These are phyloP conservation scores for Ypsolopha scabrella DNA, from an alignment of 2,888 invertebrate species.

Conservation along the genomic window DNA sequence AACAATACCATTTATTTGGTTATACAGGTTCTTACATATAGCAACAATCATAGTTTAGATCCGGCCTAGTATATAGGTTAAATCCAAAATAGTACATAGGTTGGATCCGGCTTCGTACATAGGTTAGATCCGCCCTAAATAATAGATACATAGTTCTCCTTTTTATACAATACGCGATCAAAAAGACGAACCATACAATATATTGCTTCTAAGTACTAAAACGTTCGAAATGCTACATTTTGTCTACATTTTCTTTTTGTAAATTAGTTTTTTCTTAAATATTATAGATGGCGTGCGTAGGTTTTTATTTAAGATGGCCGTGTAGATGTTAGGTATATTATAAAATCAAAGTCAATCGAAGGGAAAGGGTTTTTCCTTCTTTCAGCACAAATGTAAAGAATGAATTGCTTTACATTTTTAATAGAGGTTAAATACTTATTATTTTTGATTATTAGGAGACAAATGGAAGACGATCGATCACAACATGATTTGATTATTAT, in stretches of 20 bases:
- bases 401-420: too few relatives aligned
- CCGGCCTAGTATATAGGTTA: slow-evolving; percentile 27
- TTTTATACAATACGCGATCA: slow-evolving; percentile 28
- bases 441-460: slow-evolving; percentile 30
- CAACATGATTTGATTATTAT: neutral
- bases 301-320: neutral
- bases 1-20: slow-evolving; percentile 68
- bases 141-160: slow-evolving; percentile 5
- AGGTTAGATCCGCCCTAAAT: neutral
- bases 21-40: slow-evolving; percentile 63
- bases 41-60: slow-evolving; percentile 53
- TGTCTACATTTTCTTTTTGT: neutral
- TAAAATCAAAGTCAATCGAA: too few relatives aligned
- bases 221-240: slow-evolving; percentile 19
- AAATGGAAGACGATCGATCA: slow-evolving; percentile 10
- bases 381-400: too few relatives aligned
- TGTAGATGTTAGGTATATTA: neutral
- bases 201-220: slow-evolving; percentile 40
- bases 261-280: neutral
- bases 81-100: neutral
- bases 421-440: too few relatives aligned
- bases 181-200: slow-evolving; percentile 31
- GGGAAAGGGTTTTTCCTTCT: too few relatives aligned
- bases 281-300: neutral
- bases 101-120: too few relatives aligned